Evolutionary conservation across 2,113 vertebrate genomes (phyloP).

Genomic region (Xenopus laevis): DNA sequence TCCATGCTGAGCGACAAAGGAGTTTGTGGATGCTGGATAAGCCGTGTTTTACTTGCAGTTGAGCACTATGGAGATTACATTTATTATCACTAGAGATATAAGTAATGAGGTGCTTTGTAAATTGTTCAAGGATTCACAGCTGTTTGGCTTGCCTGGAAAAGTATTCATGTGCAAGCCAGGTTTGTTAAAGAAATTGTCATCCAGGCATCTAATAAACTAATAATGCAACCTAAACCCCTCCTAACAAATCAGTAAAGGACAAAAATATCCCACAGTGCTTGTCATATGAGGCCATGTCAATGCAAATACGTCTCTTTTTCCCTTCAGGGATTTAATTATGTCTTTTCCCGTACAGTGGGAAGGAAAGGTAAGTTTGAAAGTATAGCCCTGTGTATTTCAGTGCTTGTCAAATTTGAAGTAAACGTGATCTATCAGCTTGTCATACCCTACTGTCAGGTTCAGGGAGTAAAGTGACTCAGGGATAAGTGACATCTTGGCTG

Average conservation of each 20-base stretch:
- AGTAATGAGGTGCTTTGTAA: slow-evolving; percentile 60
- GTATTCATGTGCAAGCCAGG: slow-evolving; percentile 42
- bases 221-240: slow-evolving; percentile 55
- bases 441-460: slow-evolving; percentile 59
- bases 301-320: slow-evolving; percentile 51
- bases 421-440: slow-evolving; percentile 64
- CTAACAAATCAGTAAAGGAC: slow-evolving; percentile 54
- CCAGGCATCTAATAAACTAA: slow-evolving; percentile 57
- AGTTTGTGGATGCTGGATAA: slow-evolving; percentile 62
- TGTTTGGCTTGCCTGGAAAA: slow-evolving; percentile 52
- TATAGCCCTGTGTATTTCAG: slow-evolving; percentile 52
- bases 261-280: slow-evolving; percentile 49
- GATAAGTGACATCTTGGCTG: slow-evolving; percentile 59
- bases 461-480: slow-evolving; percentile 51
- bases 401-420: slow-evolving; percentile 56
- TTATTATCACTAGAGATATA: slow-evolving; percentile 58
- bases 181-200: slow-evolving; percentile 1
- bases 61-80: slow-evolving; percentile 69
- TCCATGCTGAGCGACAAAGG: slow-evolving; percentile 64
- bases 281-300: slow-evolving; percentile 51
- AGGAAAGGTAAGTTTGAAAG: slow-evolving; percentile 54
- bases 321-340: slow-evolving; percentile 62
- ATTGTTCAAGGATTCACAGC: slow-evolving; percentile 43
- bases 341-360: slow-evolving; percentile 53
- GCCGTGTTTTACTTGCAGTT: slow-evolving; percentile 72